Evolutionary conservation across 2,797 vertebrate species (phyloP).

Genomic region (Meriones psammophilus): DNA sequence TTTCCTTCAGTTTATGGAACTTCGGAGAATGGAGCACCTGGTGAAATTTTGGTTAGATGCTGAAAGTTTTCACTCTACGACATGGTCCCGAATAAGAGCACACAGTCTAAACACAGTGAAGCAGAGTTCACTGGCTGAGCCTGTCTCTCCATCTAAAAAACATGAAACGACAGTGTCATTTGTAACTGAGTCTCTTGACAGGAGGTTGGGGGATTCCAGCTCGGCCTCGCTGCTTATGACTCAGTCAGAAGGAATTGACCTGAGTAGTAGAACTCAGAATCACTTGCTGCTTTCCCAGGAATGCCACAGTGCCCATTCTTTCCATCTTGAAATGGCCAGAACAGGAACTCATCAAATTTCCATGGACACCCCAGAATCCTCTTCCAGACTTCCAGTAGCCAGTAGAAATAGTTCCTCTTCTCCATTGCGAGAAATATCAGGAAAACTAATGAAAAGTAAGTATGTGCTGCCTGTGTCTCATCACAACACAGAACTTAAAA

Average conservation of each 20-base stretch:
- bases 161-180: conserved; percentile 82
- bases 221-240: conserved; percentile 72
- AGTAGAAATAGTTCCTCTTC: conserved; percentile 91
- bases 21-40: conserved; percentile 95
- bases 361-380: conserved; percentile 87
- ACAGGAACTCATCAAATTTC: conserved; percentile 82
- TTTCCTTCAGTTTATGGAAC: conserved; percentile 96
- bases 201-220: conserved; percentile 83
- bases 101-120: conserved; percentile 98
- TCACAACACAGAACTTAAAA: conserved; percentile 11
- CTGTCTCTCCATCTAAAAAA: conserved; percentile 88
- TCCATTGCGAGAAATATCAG: conserved; percentile 93
- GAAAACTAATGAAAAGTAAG: conserved; percentile 99
- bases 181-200: conserved; percentile 81
- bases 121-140: conserved; percentile 97
- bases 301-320: conserved; percentile 71
- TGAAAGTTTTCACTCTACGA: conserved; percentile 96
- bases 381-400: conserved; percentile 92
- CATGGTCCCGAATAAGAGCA: conserved; percentile 97
- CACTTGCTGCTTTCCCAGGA: conserved; percentile 85
- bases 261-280: conserved; percentile 84
- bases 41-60: conserved; percentile 98
- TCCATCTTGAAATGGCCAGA: conserved; percentile 77
- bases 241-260: conserved; percentile 76
- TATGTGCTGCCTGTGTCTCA: conserved; percentile 69